Conservation (phyloP, 2,888 invertebrate species). For the Cacoxenus indagator region DNA sequence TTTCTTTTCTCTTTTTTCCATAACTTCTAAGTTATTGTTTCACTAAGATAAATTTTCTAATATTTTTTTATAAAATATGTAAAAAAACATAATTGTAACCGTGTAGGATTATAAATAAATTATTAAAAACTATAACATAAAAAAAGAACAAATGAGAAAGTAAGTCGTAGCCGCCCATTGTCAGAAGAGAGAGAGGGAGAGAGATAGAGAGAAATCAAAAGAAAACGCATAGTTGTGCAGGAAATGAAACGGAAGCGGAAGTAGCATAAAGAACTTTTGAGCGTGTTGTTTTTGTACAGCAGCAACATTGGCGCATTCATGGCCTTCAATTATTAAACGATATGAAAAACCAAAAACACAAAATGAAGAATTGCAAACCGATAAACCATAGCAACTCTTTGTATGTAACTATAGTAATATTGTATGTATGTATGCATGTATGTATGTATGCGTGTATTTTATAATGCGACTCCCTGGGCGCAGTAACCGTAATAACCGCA, state of each 20-base stretch:
- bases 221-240: not conserved
- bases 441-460: no score
- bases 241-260: not conserved
- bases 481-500: no score
- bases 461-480: no score
- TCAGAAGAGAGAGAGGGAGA: slow-evolving; percentile 19
- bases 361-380: not conserved
- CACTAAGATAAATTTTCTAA: not conserved
- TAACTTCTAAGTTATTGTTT: not conserved
- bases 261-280: not conserved
- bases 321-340: not conserved
- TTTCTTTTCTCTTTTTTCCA: not conserved
- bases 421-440: not conserved
- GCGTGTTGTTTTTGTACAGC: not conserved
- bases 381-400: not conserved
- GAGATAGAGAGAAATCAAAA: not conserved
- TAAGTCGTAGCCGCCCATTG: slow-evolving; percentile 52
- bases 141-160: slow-evolving; percentile 12
- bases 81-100: not conserved
- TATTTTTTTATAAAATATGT: not conserved
- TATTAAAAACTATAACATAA: not conserved
- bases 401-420: not conserved
- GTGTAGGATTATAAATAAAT: not conserved
- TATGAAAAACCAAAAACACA: not conserved
- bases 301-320: not conserved